A percentile compares a stretch with the other conserved stretches of the same genome.
Conservation (phyloP, 2,888 invertebrate species). For the Parnassius orleans region DNA sequence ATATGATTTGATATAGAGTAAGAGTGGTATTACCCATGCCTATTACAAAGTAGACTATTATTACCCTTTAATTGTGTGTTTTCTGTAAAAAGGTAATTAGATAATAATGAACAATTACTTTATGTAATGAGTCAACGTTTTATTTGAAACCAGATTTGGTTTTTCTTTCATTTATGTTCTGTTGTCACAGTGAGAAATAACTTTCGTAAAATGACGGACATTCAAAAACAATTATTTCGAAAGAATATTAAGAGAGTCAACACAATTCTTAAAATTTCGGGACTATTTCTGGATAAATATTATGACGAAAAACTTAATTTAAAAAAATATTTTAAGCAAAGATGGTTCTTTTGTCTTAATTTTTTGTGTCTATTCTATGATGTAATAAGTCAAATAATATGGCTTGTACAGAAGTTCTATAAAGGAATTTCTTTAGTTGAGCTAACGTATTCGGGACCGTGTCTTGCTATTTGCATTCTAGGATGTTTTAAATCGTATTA, state of each 20-base stretch:
- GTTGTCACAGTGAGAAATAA: not conserved
- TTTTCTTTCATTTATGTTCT: not conserved
- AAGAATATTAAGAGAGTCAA: constrained; percentile 15
- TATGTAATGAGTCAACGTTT: too few relatives aligned
- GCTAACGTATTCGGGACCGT: constrained; percentile 12
- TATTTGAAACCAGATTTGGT: not conserved
- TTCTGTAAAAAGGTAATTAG: constrained; percentile 11
- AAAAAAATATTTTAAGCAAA: not conserved
- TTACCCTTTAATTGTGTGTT: constrained; percentile 6
- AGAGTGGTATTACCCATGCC: too few relatives aligned
- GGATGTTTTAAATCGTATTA: constrained; percentile 15
- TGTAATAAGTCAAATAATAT: constrained; percentile 7
- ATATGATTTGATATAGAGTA: too few relatives aligned
- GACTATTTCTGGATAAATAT: constrained; percentile 1
- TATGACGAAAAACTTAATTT: not conserved
- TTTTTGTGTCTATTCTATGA: not conserved
- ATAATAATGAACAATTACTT: constrained; percentile 5
- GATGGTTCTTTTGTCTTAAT: constrained; percentile 14
- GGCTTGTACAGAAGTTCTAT: constrained; percentile 1
- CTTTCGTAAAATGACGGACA: constrained; percentile 11
- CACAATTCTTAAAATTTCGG: constrained; percentile 10
- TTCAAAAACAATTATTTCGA: constrained; percentile 1
- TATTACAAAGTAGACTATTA: not conserved
- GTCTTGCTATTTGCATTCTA: constrained; percentile 7
- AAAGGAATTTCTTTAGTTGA: constrained; percentile 8